A percentile compares a stretch with the other conserved stretches of the same genome.
These are phyloP conservation scores for Vandiemenella viatica DNA, from an alignment of 2,888 invertebrate species.

Conservation along the genomic window DNA sequence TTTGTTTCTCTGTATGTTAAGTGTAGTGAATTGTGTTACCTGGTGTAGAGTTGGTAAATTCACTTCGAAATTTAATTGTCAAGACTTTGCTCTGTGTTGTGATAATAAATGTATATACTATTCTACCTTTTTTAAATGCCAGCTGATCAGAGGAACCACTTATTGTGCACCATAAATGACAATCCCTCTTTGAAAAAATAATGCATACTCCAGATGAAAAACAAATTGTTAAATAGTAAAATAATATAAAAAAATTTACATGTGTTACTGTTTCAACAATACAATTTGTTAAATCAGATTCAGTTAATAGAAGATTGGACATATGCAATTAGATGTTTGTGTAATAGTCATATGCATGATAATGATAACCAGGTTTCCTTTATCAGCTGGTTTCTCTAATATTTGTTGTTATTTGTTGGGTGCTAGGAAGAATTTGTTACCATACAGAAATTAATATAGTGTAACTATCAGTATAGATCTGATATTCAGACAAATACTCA, in stretches of 20 bases:
- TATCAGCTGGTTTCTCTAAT: conserved; percentile 17
- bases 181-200: conserved; percentile 15
- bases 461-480: conserved; percentile 17
- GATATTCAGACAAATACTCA: conserved; percentile 15
- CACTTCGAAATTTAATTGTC: conserved; percentile 13
- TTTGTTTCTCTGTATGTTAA: conserved; percentile 9
- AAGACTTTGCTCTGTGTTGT: conserved; percentile 18
- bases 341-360: conserved; percentile 10
- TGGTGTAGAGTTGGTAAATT: conserved; percentile 13
- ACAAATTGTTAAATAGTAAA: no score
- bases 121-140: conserved; percentile 16
- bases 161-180: conserved; percentile 12
- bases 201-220: no score
- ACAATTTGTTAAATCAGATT: no score
- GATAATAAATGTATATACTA: conserved; percentile 15
- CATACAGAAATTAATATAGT: conserved; percentile 17
- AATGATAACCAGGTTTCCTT: conserved; percentile 17
- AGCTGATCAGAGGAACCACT: conserved; percentile 16
- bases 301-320: no score
- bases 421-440: conserved; percentile 18
- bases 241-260: no score
- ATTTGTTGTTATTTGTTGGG: conserved; percentile 19
- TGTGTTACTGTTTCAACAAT: no score
- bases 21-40: conserved; percentile 11
- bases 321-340: no score